Base-by-base conservation (phyloP, 2,113 vertebrate species). In the Perognathus longimembris region DNA sequence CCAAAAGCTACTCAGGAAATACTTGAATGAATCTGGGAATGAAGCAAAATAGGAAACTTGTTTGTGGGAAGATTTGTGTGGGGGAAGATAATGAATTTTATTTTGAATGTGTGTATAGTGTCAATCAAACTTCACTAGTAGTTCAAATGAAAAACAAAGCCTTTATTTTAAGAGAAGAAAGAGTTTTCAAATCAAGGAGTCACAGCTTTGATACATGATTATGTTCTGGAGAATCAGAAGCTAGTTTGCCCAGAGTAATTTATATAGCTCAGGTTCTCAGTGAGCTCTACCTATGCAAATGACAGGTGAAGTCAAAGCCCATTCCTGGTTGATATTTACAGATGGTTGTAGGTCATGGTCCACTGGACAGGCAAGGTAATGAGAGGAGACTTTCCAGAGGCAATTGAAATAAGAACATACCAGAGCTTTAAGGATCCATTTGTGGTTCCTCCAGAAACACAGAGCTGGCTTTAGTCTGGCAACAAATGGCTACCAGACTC, bases 271-370 rank as follows among this genome's bases (percentile, higher is more conserved):
- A 54, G 45, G 45, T 45, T 45, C 45, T 45, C 45, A 45, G 45
- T 17, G 50, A 54, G 50, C 50, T 54, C 38, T 40, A 61, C 36
- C 30, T 69, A 34, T 32, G 36, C 9, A 67, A 61, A 30, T 34
- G 15, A 67, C 5, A 7, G 14, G 4, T 4, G 21, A 11, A 14
- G 1, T 57, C 1, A 2, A 12, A 1, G 21, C 36, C 28, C 30
- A 34, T 38, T 69, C 21, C 8, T 67, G n/a, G 5, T 50, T 69
- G 30, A 5, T 10, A 21, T 42, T 76, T 30, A 15, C 15, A 42
- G 28, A 32, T 71, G 64, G n/a, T 5, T 42, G 3, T 34, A 75
- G 42, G 12, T n/a, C 28, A 24, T 10, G 20, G 4, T 74, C 74
- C 30, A 12, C n/a, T n/a, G 28, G 12, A 38, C 64, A 70, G 34